Conservation (phyloP, 2,797 vertebrate genomes). For the Urosaurus nigricauda region DNA sequence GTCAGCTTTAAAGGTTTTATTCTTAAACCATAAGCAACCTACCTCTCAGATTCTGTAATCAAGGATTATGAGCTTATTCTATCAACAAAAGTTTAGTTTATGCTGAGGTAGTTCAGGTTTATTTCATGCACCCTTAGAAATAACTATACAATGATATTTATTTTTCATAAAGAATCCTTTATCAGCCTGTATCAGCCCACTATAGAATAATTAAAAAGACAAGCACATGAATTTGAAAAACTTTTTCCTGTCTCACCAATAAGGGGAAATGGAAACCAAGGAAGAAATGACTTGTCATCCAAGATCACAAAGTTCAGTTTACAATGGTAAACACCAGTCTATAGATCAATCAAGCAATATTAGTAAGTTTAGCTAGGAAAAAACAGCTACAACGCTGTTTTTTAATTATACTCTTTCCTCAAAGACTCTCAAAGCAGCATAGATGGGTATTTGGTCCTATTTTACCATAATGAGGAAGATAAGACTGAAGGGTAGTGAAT, state of each 20-base stretch:
- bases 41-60: background rate
- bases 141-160: no score
- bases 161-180: no score
- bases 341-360: no score
- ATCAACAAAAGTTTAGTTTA: constrained; percentile 21
- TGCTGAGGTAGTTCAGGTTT: background rate
- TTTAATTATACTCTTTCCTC: background rate
- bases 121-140: background rate
- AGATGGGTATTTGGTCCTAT: background rate
- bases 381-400: background rate
- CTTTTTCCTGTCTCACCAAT: background rate
- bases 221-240: background rate
- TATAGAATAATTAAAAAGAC: background rate
- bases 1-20: no score
- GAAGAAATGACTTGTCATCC: background rate
- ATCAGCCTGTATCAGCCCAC: no score
- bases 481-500: background rate
- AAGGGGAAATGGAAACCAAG: background rate
- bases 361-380: no score
- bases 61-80: background rate
- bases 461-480: background rate
- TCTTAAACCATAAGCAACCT: background rate
- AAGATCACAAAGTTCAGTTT: background rate
- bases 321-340: no score
- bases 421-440: background rate